Conservation (phyloP, 2,113 vertebrate species). For the Corvus cornix region DNA sequence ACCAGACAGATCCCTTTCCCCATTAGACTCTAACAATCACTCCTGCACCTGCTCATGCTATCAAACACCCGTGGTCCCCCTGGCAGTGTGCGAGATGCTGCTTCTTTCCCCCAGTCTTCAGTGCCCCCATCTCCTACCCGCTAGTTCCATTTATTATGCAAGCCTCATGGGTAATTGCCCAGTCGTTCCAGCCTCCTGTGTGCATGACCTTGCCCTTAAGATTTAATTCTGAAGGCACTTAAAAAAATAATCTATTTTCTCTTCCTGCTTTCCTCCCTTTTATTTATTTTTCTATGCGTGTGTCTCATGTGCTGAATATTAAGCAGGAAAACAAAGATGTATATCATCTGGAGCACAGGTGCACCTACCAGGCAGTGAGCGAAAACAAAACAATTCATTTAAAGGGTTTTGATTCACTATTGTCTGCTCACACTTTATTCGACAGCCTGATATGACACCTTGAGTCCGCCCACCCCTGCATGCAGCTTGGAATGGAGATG, state of each 20-base stretch:
- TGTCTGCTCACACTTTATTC: neutral
- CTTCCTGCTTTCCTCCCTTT: neutral
- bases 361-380: neutral
- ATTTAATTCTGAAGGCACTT: neutral
- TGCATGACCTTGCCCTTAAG: neutral
- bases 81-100: neutral
- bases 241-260: neutral
- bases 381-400: slow-evolving; percentile 42
- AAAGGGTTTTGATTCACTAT: slow-evolving; percentile 34
- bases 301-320: slow-evolving; percentile 17
- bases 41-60: neutral
- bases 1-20: neutral
- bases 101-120: neutral
- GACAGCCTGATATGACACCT: neutral
- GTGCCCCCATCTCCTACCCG: neutral
- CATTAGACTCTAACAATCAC: neutral
- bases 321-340: slow-evolving; percentile 30
- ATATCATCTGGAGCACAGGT: slow-evolving; percentile 48
- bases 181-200: neutral
- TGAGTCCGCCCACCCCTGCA: neutral
- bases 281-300: neutral
- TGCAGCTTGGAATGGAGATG: neutral
- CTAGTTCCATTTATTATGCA: neutral
- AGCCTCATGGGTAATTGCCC: neutral
- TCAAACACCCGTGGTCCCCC: neutral